phyloP scores from a whole-genome alignment of 2,113 vertebrate genomes.

The Taxidea taxus region DNA sequence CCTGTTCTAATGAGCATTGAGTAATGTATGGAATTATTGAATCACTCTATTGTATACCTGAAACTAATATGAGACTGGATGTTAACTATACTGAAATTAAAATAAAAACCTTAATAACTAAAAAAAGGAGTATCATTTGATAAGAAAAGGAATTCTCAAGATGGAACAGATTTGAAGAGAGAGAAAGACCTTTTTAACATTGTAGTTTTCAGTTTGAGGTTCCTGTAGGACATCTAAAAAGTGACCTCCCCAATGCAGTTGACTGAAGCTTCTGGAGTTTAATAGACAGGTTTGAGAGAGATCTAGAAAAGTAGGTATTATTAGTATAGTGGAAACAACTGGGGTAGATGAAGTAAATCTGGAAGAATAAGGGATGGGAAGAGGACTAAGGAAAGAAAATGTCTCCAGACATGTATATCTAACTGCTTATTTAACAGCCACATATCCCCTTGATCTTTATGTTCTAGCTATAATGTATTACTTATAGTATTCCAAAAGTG shows the following conservation, averaged over 20 bases:
- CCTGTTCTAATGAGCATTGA: not conserved
- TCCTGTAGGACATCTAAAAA: not conserved
- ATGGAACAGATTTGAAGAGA: not conserved
- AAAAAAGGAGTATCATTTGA: not conserved
- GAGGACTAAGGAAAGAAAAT: not conserved
- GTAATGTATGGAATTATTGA: not conserved
- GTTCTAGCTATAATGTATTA: not conserved
- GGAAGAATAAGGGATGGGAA: not conserved
- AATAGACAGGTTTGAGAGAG: not conserved
- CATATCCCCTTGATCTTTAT: not conserved
- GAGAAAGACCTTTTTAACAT: not conserved
- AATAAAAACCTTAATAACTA: not conserved
- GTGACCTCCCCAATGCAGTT: not conserved
- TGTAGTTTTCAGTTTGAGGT: not conserved
- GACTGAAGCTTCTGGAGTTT: not conserved
- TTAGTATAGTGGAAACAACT: not conserved
- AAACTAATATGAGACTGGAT: not conserved
- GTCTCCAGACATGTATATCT: not conserved
- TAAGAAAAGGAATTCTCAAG: not conserved
- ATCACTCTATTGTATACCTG: not conserved
- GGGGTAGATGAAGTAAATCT: not conserved
- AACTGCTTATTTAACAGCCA: not conserved
- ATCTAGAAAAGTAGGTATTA: not conserved
- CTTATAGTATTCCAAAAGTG: not conserved
- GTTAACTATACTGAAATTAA: not conserved